Conservation (phyloP, 2,113 vertebrate species). For the Brachypodius melanocephalos region DNA sequence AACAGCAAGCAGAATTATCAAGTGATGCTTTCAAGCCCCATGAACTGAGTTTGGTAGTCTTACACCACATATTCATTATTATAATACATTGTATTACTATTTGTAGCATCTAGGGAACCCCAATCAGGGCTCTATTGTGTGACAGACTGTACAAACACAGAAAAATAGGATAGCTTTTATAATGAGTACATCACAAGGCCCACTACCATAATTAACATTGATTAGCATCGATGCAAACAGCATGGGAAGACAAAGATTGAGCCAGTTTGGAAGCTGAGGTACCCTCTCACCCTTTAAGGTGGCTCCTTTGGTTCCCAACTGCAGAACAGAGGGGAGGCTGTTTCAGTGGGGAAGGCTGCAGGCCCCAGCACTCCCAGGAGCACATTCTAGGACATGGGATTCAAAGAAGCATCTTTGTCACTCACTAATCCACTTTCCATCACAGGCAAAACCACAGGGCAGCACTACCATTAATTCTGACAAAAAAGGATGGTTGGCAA, state of each 20-base stretch:
- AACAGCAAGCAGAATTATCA: neutral
- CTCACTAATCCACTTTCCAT: neutral
- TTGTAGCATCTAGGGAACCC: conserved; percentile 43
- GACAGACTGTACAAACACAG: conserved; percentile 7
- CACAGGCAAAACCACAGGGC: neutral
- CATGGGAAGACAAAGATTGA: conserved; percentile 56
- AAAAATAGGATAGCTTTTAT: conserved; percentile 48
- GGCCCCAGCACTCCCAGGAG: neutral
- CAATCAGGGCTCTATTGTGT: conserved; percentile 48
- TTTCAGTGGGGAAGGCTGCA: neutral
- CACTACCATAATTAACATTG: conserved; percentile 57
- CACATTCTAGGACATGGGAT: neutral
- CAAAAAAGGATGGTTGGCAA: neutral
- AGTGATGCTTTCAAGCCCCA: neutral
- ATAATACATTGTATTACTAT: conserved; percentile 35
- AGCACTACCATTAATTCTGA: neutral
- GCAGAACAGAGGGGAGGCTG: neutral
- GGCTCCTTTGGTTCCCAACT: neutral
- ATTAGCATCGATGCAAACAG: conserved; percentile 53
- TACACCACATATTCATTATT: conserved; percentile 5
- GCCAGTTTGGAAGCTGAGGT: conserved; percentile 8
- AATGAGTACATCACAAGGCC: conserved; percentile 54
- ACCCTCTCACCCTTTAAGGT: neutral
- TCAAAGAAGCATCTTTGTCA: neutral
- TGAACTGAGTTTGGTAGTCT: neutral